A percentile compares a stretch with the other conserved stretches of the same genome.
These are phyloP conservation scores for Erebia ligea DNA, from an alignment of 2,888 invertebrate genomes.

Conservation along the genomic window DNA sequence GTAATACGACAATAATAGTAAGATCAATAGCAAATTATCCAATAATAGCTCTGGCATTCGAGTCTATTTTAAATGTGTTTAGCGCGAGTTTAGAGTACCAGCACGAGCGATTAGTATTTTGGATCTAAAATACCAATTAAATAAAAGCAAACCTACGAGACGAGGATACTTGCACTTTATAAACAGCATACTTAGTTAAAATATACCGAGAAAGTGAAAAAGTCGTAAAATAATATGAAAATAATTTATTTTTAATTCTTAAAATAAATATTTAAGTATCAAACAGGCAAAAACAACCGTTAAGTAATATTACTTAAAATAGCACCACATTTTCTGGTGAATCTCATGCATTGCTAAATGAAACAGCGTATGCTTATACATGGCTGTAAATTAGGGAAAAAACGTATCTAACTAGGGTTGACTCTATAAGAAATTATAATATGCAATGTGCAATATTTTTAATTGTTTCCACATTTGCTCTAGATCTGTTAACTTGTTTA, in stretches of 20 bases:
- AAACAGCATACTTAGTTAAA: background rate
- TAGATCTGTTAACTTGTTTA: background rate
- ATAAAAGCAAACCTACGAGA: background rate
- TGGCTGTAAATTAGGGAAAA: constrained; percentile 65
- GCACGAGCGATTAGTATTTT: background rate
- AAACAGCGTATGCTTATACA: constrained; percentile 39
- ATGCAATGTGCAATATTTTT: background rate
- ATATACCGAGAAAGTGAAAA: background rate
- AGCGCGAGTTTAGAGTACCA: background rate
- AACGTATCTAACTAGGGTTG: constrained; percentile 31
- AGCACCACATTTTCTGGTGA: constrained; percentile 27
- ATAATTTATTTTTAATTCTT: background rate
- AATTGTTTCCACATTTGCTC: background rate
- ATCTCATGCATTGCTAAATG: constrained; percentile 34
- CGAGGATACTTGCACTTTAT: background rate
- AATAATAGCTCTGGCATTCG: constrained; percentile 30
- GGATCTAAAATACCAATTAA: background rate
- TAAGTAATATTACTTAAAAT: constrained; percentile 25
- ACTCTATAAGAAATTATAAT: background rate
- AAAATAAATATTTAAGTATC: constrained; percentile 18
- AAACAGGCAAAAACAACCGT: constrained; percentile 22
- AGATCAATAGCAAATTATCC: constrained; percentile 41
- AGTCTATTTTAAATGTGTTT: constrained; percentile 20
- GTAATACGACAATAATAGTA: constrained; percentile 41
- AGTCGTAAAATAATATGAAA: background rate